Conservation (phyloP, 2,113 vertebrate species). For the Heterochromis multidens region DNA sequence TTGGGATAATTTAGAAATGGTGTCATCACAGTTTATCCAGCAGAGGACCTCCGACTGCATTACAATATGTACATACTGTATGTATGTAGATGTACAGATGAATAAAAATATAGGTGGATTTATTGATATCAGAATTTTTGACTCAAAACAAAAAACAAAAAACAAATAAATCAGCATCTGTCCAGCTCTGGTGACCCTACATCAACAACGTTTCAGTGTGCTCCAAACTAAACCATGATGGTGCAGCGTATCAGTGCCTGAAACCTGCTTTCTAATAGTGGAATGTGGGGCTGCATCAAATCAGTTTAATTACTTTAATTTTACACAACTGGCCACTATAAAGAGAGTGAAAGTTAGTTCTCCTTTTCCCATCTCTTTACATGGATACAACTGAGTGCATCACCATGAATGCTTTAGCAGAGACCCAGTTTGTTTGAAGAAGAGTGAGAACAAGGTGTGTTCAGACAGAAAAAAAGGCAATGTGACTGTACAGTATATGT, state of each 20-base stretch:
- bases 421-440: not conserved
- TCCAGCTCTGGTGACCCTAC: not conserved
- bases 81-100: not conserved
- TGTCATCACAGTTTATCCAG: not conserved
- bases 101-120: not conserved
- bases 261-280: not conserved
- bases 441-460: not conserved
- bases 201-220: no score
- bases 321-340: not conserved
- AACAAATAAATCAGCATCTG: not conserved
- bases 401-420: not conserved
- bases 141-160: not conserved
- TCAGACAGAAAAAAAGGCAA: not conserved
- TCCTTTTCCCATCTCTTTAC: accelerated
- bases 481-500: not conserved
- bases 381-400: not conserved
- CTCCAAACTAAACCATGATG: no score
- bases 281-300: not conserved
- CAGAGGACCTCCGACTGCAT: not conserved
- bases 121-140: not conserved
- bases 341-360: not conserved
- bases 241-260: not conserved
- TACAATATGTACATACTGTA: not conserved
- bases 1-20: not conserved
- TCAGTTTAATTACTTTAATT: not conserved